Base-by-base conservation (phyloP, 2,797 vertebrate species). In the Gadopsis marmoratus region DNA sequence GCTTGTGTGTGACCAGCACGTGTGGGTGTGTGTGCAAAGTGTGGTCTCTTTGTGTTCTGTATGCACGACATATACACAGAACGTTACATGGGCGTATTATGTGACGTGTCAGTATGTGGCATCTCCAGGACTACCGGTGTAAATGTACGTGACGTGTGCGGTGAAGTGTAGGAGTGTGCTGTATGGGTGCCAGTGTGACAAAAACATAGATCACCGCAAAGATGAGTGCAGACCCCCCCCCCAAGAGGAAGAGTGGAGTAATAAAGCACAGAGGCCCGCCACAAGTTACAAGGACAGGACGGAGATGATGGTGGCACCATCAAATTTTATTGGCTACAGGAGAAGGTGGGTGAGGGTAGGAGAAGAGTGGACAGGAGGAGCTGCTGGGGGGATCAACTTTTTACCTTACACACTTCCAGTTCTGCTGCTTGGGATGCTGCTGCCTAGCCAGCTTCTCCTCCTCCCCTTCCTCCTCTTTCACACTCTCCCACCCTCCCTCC, bases 231-330 rank as follows among this genome's bases (percentile, higher is more conserved):
- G 35, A 85, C 81, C 84, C 76, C 63, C 72, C 60, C n/a, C 26
- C 26, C 26, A 26, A 26, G 19, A 74, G 81, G 81, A 82, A 62
- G 85, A 88, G 78, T 0, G 48, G 62, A 72, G 88, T 82, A 78
- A 85, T 92, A 87, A 90, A 90, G 77, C 69, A 55, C 61, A 23
- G 64, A 41, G 76, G 41, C 41, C 74, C 29, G 31, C 73, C 62
- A 23, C 17, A 37, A 85, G 77, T 83, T 82, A 74, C 91, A 89
- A 89, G 88, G 90, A 90, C 86, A 73, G 79, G 66, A 64, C 58
- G 65, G 72, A 70, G 80, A 86, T 71, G 86, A 89, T 90, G 91
- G 86, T 82, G 87, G 67, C 62, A 14, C 83, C 76, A 81, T 93
- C 91, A 90, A 47, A 79, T 91, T 82, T 90, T 88, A 92, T 84